Evolutionary conservation across 2,797 vertebrate species (phyloP).

Genomic region (Limosa lapponica): DNA sequence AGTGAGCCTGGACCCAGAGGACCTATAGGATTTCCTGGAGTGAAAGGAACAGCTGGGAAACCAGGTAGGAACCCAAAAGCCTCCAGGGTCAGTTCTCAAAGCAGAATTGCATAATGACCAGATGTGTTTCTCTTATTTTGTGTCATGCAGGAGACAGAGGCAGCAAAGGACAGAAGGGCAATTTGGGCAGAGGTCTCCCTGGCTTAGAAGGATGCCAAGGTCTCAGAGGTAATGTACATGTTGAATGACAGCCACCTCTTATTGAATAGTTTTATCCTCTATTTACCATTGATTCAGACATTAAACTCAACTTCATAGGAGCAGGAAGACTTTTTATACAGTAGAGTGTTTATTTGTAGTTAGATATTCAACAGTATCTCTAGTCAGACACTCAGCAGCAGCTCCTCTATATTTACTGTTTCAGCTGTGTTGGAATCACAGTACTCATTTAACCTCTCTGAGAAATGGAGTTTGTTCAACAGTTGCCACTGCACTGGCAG

Average conservation of each 20-base stretch:
- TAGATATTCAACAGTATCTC: background rate
- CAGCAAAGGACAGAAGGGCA: conserved; percentile 69
- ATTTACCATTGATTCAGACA: background rate
- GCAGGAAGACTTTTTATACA: background rate
- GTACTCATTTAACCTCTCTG: background rate
- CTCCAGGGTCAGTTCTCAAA: background rate
- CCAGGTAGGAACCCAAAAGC: conserved; percentile 56
- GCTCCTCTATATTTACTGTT: background rate
- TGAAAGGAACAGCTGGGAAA: conserved; percentile 73
- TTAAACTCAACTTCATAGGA: background rate
- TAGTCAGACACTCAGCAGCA: background rate
- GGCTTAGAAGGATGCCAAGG: conserved; percentile 76
- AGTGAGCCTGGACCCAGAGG: conserved; percentile 74
- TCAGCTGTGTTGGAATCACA: background rate
- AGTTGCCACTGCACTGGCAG: accelerated
- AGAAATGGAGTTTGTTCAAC: accelerated
- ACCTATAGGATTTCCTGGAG: conserved; percentile 75
- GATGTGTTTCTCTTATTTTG: background rate
- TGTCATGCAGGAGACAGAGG: conserved; percentile 73
- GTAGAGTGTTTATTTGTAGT: background rate
- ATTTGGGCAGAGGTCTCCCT: conserved; percentile 67
- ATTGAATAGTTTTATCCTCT: background rate
- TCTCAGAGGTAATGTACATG: conserved; percentile 49
- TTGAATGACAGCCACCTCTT: background rate
- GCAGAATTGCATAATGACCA: background rate